phyloP scores from a whole-genome alignment of 2,888 invertebrate genomes.

The Camponotus fellah region DNA sequence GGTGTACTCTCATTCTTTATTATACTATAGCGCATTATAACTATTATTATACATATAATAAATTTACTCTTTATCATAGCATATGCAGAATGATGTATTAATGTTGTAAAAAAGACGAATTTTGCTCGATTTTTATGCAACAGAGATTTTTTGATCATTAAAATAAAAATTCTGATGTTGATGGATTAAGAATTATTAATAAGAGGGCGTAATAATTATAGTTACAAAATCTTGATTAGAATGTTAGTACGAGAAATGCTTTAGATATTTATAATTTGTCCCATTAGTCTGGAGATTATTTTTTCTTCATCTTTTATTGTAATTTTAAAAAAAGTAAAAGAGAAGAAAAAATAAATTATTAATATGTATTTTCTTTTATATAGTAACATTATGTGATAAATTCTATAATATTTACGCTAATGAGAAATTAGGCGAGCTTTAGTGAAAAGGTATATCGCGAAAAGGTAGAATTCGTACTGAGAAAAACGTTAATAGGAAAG shows the following conservation, averaged over 20 bases:
- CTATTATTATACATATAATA: neutral
- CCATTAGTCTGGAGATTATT: conserved; percentile 22
- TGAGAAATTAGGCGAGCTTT: conserved; percentile 51
- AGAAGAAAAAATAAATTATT: too few relatives aligned
- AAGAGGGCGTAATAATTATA: conserved; percentile 16
- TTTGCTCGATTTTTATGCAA: neutral
- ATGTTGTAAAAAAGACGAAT: neutral
- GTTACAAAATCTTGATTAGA: conserved; percentile 10
- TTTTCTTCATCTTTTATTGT: neutral
- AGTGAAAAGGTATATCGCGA: conserved; percentile 35
- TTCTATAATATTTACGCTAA: conserved; percentile 59
- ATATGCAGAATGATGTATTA: neutral
- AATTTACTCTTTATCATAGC: conserved; percentile 1
- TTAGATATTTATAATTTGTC: conserved; percentile 39
- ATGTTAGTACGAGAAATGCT: neutral
- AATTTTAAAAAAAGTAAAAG: neutral
- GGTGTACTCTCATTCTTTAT: neutral
- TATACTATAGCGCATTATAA: neutral
- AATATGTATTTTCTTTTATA: neutral
- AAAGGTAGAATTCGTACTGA: conserved; percentile 33
- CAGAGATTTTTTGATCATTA: neutral
- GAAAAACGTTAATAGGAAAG: conserved; percentile 61
- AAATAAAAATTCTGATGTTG: neutral
- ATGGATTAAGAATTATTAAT: conserved; percentile 9
- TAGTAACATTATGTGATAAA: conserved; percentile 26